Base-by-base conservation (phyloP, 2,797 vertebrate species). In the Alectoris magna region DNA sequence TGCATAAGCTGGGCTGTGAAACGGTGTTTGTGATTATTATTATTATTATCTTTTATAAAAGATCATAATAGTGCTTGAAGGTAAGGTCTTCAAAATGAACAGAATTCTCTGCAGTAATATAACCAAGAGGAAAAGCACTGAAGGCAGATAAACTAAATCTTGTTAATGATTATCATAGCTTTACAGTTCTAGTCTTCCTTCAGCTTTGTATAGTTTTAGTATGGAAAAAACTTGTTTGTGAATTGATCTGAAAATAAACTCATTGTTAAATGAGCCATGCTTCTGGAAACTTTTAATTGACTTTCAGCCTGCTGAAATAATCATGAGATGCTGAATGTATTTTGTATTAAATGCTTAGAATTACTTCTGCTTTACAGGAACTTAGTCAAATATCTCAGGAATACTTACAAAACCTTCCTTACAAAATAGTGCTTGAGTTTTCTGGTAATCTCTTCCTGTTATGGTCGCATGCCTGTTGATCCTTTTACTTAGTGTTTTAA, bases 361-460 rank as follows among this genome's bases (percentile, higher is more conserved):
- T 69, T 74, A 70, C 3, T 77, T 62, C 36, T 71, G 14, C 51
- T 69, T 29, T 70, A 67, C 49, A 86, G 79, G 56, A 73, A 86
- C 48, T 24, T 63, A 1, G 72, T 88, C 17, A 49, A n/a, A 48
- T 71, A 87, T 78, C 83, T 77, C 70, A 63, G 18, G 36, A 86
- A 39, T 24, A 39, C 41, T 87, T 43, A 46, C n/a, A n/a, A 46
- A 89, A 67, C 18, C 79, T 86, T 46, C 66, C 69, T 87, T 27
- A 49, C 21, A 18, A 34, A 68, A 41, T 41, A 48, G 60, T 46
- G 4, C 59, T 82, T 55, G 16, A 1, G 18, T 58, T 92, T 93
- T 77, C 24, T 39, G 38, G 2, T 88, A 59, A 85, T 93, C 86
- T 76, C 26, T 80, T 95, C 93, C 91, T 91, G 53, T 84, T 75